These are phyloP conservation scores for Prenolepis imparis DNA, from an alignment of 2,888 invertebrate species.

Conservation along the genomic window DNA sequence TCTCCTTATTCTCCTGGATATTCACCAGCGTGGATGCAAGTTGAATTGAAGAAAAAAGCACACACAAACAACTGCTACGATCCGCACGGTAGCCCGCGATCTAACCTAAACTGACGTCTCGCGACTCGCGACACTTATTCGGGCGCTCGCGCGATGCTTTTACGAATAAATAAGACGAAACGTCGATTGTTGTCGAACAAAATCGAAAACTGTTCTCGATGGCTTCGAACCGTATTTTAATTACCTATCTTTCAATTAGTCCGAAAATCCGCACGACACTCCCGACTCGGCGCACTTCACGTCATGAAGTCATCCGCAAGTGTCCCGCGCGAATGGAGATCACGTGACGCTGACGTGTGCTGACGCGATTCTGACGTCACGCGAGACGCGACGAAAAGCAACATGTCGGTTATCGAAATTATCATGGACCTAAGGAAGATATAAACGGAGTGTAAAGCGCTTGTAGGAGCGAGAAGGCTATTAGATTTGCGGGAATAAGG, in stretches of 20 bases:
- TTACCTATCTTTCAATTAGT: slow-evolving; percentile 23
- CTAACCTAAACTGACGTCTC: not conserved
- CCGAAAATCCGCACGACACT: not conserved
- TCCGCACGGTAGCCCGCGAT: not conserved
- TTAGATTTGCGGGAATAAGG: too few species aligned
- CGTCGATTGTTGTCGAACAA: too few species aligned
- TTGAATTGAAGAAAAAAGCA: not conserved
- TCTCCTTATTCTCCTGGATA: not conserved
- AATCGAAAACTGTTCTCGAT: too few species aligned
- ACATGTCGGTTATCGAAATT: slow-evolving; percentile 12
- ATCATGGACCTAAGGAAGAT: too few species aligned
- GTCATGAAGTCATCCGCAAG: not conserved
- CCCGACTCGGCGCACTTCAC: not conserved
- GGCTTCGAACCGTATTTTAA: not conserved
- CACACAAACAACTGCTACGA: not conserved
- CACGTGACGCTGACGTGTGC: not conserved
- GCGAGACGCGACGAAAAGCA: not conserved
- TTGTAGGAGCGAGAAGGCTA: too few species aligned
- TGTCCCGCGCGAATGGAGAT: not conserved
- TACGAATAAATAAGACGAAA: not conserved
- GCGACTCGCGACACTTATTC: not conserved
- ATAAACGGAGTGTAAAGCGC: too few species aligned
- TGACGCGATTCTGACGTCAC: too few species aligned
- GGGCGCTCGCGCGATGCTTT: not conserved
- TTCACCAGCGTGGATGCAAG: not conserved